Percentiles rank a stretch among this genome's conserved stretches.
These are phyloP conservation scores for Myotis davidii DNA, from an alignment of 2,113 vertebrate species.

Conservation along the genomic window DNA sequence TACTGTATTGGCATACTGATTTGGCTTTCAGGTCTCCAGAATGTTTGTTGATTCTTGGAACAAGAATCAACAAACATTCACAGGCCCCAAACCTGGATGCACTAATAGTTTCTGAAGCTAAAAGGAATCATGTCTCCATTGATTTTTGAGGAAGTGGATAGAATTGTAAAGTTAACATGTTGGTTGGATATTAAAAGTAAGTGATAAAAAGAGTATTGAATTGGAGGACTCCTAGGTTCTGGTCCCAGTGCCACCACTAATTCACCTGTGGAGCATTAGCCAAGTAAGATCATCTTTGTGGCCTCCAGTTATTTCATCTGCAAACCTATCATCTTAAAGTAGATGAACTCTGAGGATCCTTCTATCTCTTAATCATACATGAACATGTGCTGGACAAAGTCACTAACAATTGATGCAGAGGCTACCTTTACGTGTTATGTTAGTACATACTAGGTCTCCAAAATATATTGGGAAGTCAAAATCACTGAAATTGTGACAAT, in stretches of 20 bases:
- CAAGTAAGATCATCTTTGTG: neutral
- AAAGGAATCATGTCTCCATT: neutral
- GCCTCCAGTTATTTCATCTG: neutral
- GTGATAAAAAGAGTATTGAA: neutral
- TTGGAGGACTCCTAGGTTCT: neutral
- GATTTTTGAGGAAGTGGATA: neutral
- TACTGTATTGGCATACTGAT: neutral
- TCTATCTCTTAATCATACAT: neutral
- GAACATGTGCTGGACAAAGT: neutral
- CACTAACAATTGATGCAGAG: conserved; percentile 11
- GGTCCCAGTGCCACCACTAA: neutral
- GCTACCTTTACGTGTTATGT: neutral
- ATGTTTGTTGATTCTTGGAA: neutral
- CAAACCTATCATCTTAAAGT: neutral
- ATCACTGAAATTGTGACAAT: neutral
- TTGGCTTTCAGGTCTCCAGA: neutral
- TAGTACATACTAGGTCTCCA: neutral
- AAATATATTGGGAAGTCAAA: neutral
- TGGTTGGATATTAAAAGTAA: neutral
- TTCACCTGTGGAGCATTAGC: neutral
- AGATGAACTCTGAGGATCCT: neutral
- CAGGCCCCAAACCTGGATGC: neutral
- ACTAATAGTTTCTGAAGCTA: neutral
- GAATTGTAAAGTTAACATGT: neutral
- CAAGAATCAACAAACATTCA: neutral